Base-by-base conservation (phyloP, 2,888 invertebrate species). In the Epicampocera succincta region DNA sequence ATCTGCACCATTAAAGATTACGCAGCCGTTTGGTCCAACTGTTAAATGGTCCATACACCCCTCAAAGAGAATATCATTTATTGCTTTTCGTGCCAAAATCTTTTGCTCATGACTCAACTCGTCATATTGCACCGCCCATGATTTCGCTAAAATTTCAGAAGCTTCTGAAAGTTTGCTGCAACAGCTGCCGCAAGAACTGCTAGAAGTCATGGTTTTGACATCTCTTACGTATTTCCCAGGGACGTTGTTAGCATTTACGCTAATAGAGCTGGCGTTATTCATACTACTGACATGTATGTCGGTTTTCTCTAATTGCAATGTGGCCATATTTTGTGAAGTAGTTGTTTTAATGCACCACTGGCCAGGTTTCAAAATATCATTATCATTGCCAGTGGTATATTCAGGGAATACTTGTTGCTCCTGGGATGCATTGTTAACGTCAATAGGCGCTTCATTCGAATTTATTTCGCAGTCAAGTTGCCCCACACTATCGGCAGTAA, bases 101-200 rank as follows among this genome's bases (percentile, higher is more conserved):
- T 87, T 86, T 60, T 89, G 89, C 42, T 87, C 86, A 13, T 85
- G 84, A 0, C 85, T 78, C 85, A 89, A 86, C 69, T 89, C 89
- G 21, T 88, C 89, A 40, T 89, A 89, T 71, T 89, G 89, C 48
- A 89, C 85, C 17, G 89, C 89, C 89, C 89, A 89, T 5, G 88
- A 88, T 80, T 86, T 88, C 13, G 89, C 89, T 52, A 89, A 82
- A 19, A 87, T 87, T 74, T 88, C 87, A 3, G 88, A 85, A 29
- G 87, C 81, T 52, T 87, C 87, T 3, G 78, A 80, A 11, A 78
- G n/a, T 87, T 88, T 46, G 86, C 63, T 44, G 63, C 50, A 25
- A 65, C 54, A 60, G 25, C 19, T 40, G 1, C 5, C 44, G 19
- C 12, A 42, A 6, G 40, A 50, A 38, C 44, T 69, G 13, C 40